Percentiles rank a stretch among this genome's conserved stretches.
These are phyloP conservation scores for Alaudala cheleensis DNA, from an alignment of 2,113 vertebrate genomes.

Conservation along the genomic window DNA sequence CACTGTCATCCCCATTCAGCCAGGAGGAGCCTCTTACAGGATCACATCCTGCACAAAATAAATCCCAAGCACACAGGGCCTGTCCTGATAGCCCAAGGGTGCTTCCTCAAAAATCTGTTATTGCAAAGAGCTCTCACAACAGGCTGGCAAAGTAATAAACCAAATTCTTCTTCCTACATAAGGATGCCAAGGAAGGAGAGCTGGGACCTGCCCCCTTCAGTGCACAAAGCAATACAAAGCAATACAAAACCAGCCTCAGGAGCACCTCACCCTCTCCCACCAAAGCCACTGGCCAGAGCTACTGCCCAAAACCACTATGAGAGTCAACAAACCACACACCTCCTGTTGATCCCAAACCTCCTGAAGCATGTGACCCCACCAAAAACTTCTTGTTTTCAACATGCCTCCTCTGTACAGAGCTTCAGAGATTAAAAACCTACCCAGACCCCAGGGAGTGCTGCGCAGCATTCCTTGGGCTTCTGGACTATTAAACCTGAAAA, in stretches of 20 bases:
- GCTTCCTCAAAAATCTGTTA: not conserved
- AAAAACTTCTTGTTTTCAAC: not conserved
- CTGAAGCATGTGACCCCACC: accelerated
- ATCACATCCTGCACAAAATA: not conserved
- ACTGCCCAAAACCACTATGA: accelerated
- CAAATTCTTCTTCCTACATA: not conserved
- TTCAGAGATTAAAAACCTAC: not conserved
- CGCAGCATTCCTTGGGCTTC: not conserved
- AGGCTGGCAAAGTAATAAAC: not conserved
- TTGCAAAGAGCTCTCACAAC: not conserved
- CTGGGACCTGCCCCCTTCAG: not conserved
- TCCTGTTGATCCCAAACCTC: constrained; percentile 6
- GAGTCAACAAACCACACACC: not conserved
- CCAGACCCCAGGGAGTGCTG: not conserved
- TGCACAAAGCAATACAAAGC: not conserved
- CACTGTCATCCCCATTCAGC: not conserved
- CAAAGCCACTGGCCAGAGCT: not conserved
- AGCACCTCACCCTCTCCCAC: not conserved
- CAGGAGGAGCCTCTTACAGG: not conserved
- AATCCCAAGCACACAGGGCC: not conserved
- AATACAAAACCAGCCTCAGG: not conserved
- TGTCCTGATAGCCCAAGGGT: not conserved
- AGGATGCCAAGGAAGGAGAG: not conserved
- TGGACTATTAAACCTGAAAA: not conserved
- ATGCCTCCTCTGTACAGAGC: not conserved